These are phyloP conservation scores for Pteruthius melanotis DNA, from an alignment of 2,113 vertebrate species.

Conservation along the genomic window DNA sequence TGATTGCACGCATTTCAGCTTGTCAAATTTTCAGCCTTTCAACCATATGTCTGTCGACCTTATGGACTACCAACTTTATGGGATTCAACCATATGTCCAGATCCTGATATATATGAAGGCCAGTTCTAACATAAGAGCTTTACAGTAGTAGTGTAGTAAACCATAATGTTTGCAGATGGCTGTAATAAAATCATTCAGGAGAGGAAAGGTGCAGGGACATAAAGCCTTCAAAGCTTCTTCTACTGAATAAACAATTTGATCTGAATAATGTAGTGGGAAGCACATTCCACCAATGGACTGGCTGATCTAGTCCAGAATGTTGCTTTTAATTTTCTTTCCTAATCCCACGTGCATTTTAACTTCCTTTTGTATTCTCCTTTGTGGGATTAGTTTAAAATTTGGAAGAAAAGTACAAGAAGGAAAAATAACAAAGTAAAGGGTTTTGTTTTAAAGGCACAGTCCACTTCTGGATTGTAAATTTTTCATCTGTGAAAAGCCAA, in stretches of 20 bases:
- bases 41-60: constrained; percentile 60
- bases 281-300: constrained; percentile 53
- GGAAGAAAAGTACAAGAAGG: not conserved
- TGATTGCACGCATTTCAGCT: constrained; percentile 58
- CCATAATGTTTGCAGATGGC: constrained; percentile 76
- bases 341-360: constrained; percentile 37
- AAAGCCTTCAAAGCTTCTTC: constrained; percentile 69
- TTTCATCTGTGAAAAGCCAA: constrained; percentile 14
- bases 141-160: constrained; percentile 71
- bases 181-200: constrained; percentile 75
- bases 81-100: constrained; percentile 65
- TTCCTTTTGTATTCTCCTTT: constrained; percentile 37
- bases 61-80: constrained; percentile 62
- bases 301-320: constrained; percentile 23
- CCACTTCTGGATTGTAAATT: not conserved
- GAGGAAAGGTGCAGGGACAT: constrained; percentile 67
- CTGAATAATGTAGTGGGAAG: constrained; percentile 67
- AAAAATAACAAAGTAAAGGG: not conserved
- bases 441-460: not conserved
- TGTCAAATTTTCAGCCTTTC: constrained; percentile 73
- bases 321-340: constrained; percentile 54
- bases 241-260: constrained; percentile 60
- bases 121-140: constrained; percentile 76
- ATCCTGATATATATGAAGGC: constrained; percentile 64
- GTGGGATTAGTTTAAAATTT: constrained; percentile 17